Evolutionary conservation across 2,113 vertebrate species (phyloP), one percentile per base, ranked within the genome.

Genomic region (Eudorcas thomsonii): DNA sequence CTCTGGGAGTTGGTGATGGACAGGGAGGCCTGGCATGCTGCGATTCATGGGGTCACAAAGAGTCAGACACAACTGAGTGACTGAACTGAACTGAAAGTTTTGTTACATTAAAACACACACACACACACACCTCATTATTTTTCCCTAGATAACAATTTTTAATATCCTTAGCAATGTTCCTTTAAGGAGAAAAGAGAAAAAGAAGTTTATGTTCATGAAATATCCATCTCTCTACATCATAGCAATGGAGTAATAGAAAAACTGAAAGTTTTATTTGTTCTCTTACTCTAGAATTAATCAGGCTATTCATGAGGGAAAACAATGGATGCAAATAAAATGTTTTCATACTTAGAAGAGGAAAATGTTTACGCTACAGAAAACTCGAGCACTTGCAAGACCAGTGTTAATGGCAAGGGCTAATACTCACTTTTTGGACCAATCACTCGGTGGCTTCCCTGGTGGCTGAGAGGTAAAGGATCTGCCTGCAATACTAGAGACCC

Each of bases 31-130:
- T 60, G 26, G 11, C 2, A 0, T 28, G 59, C 26, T 60, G 25
- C 2, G 1, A 60, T 28, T 28, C 59, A 28, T 60, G 26, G 26
- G 5, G 26, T 28, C 0, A 0, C 59, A 60, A 59, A 28, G 26
- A 60, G 59, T 28, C 0, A 0, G 26, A 59, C 25, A 2, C 26
- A 6, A 28, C 26, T 60, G 57, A 60, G 59, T 60, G 25, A 60
- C 57, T 28, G 5, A 59, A 59, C 4, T 59, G 57, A 59, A 59
- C 57, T 59, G 23, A 82, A 97, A 52, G 17, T 92, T 94, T 13
- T 86, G 5, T 80, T 89, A 71, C 30, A 33, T 43, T 57, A 39
- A 45, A 45, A 45, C 43, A 43, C 43, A 45, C 43, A 45, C 43
- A 57, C 39, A 43, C 45, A 45, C 14, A 5, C 19, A 6, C 6